Evolutionary conservation across 2,113 vertebrate species (phyloP), one percentile per base, ranked within the genome.

Genomic region (Buteo buteo): DNA sequence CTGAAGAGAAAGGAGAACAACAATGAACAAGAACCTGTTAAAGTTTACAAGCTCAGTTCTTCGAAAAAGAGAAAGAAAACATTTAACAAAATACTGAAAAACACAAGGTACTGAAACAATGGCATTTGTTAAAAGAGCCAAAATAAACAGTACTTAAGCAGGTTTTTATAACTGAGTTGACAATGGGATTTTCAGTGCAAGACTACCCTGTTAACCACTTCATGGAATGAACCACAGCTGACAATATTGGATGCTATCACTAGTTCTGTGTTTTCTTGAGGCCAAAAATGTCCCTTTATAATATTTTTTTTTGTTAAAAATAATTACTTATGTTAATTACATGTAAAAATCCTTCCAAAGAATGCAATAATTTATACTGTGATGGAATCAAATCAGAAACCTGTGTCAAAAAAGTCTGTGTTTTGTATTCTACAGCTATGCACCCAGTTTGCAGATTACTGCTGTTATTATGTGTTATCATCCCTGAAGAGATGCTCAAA

Each of bases 1-100:
- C 99, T 99, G 93, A 47, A 98, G 58, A 67, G 61, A 86, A 94
- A 94, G 10, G 21, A 91, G 49, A 62, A 95, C 16, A 94, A 58
- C 1, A 76, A 36, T 62, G 28, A 93, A 50, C 15, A 57, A 82
- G 36, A 93, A 67, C 34, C 11, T n/a, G 22, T 8, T 65, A 45
- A 47, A 17, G 8, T 26, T 88, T 34, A 82, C 13, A 79, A 79
- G 24, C 7, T 82, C 61, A 84, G 7, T 22, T 69, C 28, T 69
- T 82, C 5, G 54, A 77, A 65, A 20, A 45, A 11, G 11, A 71
- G 26, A 58, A 76, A 52, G 4, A 70, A 83, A 80, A 42, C 18
- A 52, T 28, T 54, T 31, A 31, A 52, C 9, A 20, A 80, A 94
- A 71, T 44, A 66, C 19, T 67, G 40, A 67, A 78, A 94, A 52